These are phyloP conservation scores for Ceratina calcarata DNA, from an alignment of 1,140 invertebrate genomes.

Conservation along the genomic window DNA sequence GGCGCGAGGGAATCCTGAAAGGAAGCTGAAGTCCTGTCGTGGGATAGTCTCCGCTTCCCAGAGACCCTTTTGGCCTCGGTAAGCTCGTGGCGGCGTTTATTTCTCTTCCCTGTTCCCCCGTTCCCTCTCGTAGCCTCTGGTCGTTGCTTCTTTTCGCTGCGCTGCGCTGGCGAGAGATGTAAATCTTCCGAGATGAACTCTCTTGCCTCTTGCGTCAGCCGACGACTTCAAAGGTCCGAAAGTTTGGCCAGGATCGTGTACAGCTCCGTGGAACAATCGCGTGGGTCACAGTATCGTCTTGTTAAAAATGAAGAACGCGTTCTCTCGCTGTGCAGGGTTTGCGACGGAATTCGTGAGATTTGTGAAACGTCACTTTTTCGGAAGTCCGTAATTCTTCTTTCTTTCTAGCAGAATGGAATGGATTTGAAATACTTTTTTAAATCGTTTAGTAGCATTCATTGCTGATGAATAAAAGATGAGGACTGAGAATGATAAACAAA, in stretches of 20 bases:
- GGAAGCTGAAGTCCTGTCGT: slow-evolving; percentile 39
- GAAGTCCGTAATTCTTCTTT: neutral
- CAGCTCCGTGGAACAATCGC: slow-evolving; percentile 4
- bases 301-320: slow-evolving; percentile 40
- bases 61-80: slow-evolving; percentile 47
- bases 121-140: neutral
- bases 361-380: neutral
- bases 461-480: too few species aligned
- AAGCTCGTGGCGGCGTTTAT: slow-evolving; percentile 41
- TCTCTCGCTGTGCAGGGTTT: neutral
- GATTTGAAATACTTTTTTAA: too few species aligned
- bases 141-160: slow-evolving; percentile 21
- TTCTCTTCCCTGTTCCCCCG: slow-evolving; percentile 14
- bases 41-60: slow-evolving; percentile 48
- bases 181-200: slow-evolving; percentile 55
- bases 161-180: slow-evolving; percentile 38
- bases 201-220: slow-evolving; percentile 51
- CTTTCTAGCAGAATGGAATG: too few species aligned
- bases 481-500: too few species aligned
- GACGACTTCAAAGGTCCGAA: slow-evolving; percentile 49
- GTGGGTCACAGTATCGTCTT: neutral
- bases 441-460: too few species aligned
- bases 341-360: neutral
- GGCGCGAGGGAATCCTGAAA: neutral
- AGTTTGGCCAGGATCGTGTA: slow-evolving; percentile 7